These are phyloP conservation scores for Eurystomus gularis DNA, from an alignment of 2,113 vertebrate species.

Conservation along the genomic window DNA sequence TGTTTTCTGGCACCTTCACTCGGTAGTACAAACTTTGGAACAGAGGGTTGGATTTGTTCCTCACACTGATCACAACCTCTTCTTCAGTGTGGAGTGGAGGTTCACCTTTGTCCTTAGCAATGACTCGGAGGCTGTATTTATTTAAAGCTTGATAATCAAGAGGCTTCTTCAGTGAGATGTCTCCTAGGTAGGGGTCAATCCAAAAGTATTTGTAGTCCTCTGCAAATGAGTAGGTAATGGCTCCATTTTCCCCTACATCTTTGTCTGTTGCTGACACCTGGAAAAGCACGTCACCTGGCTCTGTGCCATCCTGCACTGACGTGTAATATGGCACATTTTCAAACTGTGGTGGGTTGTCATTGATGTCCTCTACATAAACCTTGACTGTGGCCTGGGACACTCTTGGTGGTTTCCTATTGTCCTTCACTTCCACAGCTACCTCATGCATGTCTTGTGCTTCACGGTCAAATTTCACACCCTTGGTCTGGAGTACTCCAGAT, in stretches of 20 bases:
- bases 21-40: constrained; percentile 92
- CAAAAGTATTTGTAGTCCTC: constrained; percentile 89
- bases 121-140: constrained; percentile 87
- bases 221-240: constrained; percentile 82
- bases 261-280: constrained; percentile 87
- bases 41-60: constrained; percentile 91
- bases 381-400: constrained; percentile 83
- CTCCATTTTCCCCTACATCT: constrained; percentile 86
- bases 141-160: constrained; percentile 90
- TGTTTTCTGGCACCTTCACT: constrained; percentile 90
- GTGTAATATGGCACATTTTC: constrained; percentile 87
- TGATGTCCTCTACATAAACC: constrained; percentile 87
- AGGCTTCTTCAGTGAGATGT: constrained; percentile 88
- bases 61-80: constrained; percentile 86
- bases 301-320: constrained; percentile 84
- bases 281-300: constrained; percentile 92
- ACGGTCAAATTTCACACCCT: constrained; percentile 84
- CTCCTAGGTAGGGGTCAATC: constrained; percentile 90
- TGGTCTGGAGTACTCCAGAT: constrained; percentile 89
- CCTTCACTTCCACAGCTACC: constrained; percentile 85
- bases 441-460: constrained; percentile 82
- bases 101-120: constrained; percentile 83
- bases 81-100: constrained; percentile 78
- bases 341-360: constrained; percentile 89
- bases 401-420: constrained; percentile 81